Evolutionary conservation across 2,888 invertebrate species (phyloP), one percentile per base, ranked within the genome.

Genomic region (Craniophora ligustri): DNA sequence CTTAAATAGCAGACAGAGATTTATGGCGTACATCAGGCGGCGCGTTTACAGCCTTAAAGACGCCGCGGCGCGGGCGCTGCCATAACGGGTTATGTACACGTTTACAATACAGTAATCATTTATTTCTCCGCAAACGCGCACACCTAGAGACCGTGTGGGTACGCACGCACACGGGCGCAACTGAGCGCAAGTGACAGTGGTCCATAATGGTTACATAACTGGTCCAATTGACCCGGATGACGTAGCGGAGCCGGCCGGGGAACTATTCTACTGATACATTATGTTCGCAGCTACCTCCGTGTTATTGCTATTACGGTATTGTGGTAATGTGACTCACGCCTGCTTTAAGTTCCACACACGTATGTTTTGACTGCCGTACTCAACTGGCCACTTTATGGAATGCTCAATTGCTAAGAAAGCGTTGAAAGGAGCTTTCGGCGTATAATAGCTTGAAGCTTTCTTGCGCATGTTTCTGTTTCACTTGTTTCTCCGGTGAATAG

Each of bases 191-290:
- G 81, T 85, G 80, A 85, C 76, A 78, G 81, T 48, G 47, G 26
- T 60, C 28, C 54, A 82, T 76, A 48, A 48, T 11, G 16, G 61
- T 73, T 73, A 85, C 87, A 78, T 82, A 85, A 88, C 77, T 69
- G 72, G 76, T 53, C 76, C 84, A 85, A 81, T 84, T 86, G 87
- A 86, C 85, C 87, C 79, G 75, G 79, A 85, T 86, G 86, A 86
- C 86, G 85, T 78, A 78, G 32, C 32, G 45, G 18, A 26, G 26
- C 31, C 47, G 51, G 23, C 34, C 28, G 44, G 38, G 38, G 47
- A 36, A 48, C 54, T 45, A 41, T 31, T 15, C 35, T 39, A 32
- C 59, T 51, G 49, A 46, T 59, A 59, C 59, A 39, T 60, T 36
- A 51, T 44, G 48, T 47, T 60, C 57, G 34, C 31, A 32, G 23